Evolutionary conservation across 1,140 invertebrate genomes (phyloP), one percentile per base, ranked within the genome.

Genomic region (Aricia agestis): DNA sequence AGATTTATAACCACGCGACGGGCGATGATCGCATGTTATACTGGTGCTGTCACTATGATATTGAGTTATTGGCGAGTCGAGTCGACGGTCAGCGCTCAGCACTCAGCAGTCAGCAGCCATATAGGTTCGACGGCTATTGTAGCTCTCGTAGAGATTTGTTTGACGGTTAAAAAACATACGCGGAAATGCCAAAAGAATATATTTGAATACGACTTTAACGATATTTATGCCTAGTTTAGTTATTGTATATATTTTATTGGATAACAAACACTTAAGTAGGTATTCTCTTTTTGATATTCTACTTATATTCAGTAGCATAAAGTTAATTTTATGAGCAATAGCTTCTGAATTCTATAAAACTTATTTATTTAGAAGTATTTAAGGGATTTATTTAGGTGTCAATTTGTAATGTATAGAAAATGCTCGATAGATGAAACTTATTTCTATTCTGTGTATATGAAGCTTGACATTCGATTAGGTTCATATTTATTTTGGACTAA

Each of bases 91-190:
- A 25, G 25, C 25, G 3, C 25, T 25, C 25, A 25, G n/a, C n/a
- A n/a, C n/a, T n/a, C 15, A 58, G 9, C n/a, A 63, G 71, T 68
- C 71, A 72, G 71, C 61, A 11, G 10, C 57, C 18, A 18, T 15
- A 17, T 18, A n/a, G 7, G 15, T 13, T 18, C 18, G 59, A 63
- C 59, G 6, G 59, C 59, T 63, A 25, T 11, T 63, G 3, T 63
- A 25, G 59, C 59, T 19, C 18, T 11, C 18, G 59, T 63, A 63
- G 59, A 63, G 59, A 63, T 63, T 63, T 25, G 59, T 18, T 63
- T 63, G 6, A 19, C 59, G 18, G 2, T 52, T 4, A 42, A 42
- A 42, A 59, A 59, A 59, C 58, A 59, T 59, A 59, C 58, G 17
- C 58, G 58, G 4, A 63, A 63, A 63, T 63, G 59, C 59, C 59